Base-by-base conservation (phyloP, 92 coral and sea anemone genomes). In the Epizoanthus scotinus region DNA sequence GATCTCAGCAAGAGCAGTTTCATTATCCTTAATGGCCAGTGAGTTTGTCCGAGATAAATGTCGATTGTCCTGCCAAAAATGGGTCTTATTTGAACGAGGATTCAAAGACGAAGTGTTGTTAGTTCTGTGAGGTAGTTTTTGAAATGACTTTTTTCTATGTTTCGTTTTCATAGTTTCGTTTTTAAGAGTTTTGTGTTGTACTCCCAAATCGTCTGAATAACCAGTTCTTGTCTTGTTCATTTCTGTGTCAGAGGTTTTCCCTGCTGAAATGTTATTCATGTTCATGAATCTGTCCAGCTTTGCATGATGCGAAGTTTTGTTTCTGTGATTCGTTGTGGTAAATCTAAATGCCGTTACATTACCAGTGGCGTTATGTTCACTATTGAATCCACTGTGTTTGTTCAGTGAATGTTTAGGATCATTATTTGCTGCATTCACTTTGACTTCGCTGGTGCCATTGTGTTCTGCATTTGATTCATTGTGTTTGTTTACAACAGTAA, bases 51-150 rank as follows among this genome's bases (percentile, higher is more conserved):
- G 63, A 6, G 54, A 27, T 17, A 17, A 38, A 15, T 44, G 38
- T 2, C 20, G n/a, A 36, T 57, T 3, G 18, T 75, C 81, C 26
- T 59, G 40, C 81, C 81, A 75, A 75, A 75, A 75, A 27, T 75
- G 81, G 7, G 81, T 60, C 61, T 59, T 14, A 36, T 75, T 75
- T 31, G 47, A 60, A 75, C 21, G 42, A 59, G 56, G 21, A 14
- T 6, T 18, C 22, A 42, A 9, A n/a, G n/a, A n/a, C 19, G 36
- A 59, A 1, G 38, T 38, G 13, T 58, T 75, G 53, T 59, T 38
- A 14, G 40, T 59, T 38, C 6, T 60, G 10, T 67, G 14, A 19
- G 21, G 60, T 3, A 36, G 42, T 2, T 22, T 59, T 8, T 36
- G 55, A 20, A 75, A 18, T 10, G 34, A 57, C 14, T 34, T 36